Percentiles rank a stretch among this genome's conserved stretches.
Evolutionary conservation across 2,113 vertebrate species (phyloP).

Genomic region (Oncorhynchus nerka): DNA sequence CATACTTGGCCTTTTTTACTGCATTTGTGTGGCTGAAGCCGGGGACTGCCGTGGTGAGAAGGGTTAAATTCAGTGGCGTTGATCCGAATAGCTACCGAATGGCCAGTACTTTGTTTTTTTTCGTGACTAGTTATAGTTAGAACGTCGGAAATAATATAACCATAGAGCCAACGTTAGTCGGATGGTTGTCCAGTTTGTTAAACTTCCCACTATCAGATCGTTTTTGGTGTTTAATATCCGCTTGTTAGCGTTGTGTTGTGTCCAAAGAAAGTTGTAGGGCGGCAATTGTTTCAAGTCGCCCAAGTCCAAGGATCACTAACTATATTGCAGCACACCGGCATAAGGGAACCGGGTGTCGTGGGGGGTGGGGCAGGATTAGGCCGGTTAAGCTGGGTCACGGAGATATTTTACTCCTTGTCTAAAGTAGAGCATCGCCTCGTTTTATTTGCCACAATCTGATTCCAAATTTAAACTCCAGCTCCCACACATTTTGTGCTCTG

Average conservation of each 20-base stretch:
- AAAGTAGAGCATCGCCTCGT: constrained; percentile 41
- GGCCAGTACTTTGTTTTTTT: too few species aligned
- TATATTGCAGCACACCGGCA: neutral
- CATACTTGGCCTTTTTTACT: constrained; percentile 38
- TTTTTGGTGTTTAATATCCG: too few species aligned
- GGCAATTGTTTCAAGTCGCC: neutral
- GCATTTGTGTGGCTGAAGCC: neutral
- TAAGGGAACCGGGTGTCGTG: constrained; percentile 30
- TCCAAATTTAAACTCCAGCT: constrained; percentile 12
- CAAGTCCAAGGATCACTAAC: neutral
- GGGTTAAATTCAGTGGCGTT: too few species aligned
- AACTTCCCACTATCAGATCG: too few species aligned
- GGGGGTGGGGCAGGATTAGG: constrained; percentile 65
- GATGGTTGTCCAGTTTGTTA: too few species aligned
- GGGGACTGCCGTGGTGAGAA: constrained; percentile 17
- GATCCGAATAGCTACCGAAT: too few species aligned
- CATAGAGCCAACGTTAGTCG: too few species aligned
- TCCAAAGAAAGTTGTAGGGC: neutral
- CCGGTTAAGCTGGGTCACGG: constrained; percentile 61
- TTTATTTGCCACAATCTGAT: constrained; percentile 34
- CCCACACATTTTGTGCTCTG: neutral
- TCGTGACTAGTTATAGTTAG: constrained; percentile 14
- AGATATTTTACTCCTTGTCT: constrained; percentile 54
- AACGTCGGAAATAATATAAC: constrained; percentile 20
- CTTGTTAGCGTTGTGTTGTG: neutral